A percentile compares a stretch with the other conserved stretches of the same genome.
Conservation (phyloP, 2,113 vertebrate genomes). For the Anolis sagrei region DNA sequence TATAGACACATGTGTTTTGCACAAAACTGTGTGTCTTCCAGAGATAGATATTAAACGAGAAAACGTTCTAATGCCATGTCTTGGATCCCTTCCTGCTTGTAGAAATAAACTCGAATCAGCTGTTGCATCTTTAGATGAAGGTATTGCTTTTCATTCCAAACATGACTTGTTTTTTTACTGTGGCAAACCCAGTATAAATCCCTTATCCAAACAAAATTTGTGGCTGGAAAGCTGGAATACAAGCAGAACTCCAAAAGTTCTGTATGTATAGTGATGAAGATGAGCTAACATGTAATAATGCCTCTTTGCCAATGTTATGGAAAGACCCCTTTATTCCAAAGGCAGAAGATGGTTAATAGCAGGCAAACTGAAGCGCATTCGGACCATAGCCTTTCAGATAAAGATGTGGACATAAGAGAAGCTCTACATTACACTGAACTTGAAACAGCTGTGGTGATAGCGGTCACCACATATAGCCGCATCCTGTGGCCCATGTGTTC, state of each 20-base stretch:
- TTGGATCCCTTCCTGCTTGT: background rate
- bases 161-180: background rate
- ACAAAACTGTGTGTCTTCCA: background rate
- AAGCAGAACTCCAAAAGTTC: background rate
- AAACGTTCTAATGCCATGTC: background rate
- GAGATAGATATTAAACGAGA: background rate
- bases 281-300: background rate
- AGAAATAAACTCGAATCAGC: background rate
- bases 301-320: background rate
- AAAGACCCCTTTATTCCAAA: background rate
- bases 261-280: background rate
- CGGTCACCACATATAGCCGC: background rate
- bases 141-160: background rate
- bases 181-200: background rate
- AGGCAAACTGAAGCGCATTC: no score
- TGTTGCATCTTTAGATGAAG: background rate
- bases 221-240: background rate
- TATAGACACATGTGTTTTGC: background rate
- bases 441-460: no score
- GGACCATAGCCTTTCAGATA: no score
- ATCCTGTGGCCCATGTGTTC: background rate
- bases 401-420: no score
- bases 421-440: no score
- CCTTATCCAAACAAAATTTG: background rate
- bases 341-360: no score